Base-by-base conservation (phyloP, 2,888 invertebrate species). In the Melipona bicolor region DNA sequence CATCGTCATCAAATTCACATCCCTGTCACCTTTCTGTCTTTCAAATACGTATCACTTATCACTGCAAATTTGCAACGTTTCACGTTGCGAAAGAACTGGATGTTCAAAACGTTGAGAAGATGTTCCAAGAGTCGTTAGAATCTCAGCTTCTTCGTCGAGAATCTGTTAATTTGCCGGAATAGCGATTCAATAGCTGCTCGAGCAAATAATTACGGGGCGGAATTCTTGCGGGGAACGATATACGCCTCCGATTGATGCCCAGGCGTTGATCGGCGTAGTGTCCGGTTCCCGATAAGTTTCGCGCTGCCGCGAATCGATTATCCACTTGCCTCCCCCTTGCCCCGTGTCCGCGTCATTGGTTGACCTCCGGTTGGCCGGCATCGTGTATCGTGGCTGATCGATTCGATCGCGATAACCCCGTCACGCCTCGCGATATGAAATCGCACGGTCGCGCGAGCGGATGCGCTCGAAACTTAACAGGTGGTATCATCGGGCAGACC, bases 351-450 rank as follows among this genome's bases (percentile, higher is more conserved):
- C 72, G 68, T 68, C 75, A 73, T 83, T 68, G 75, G 70, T 77
- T 80, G 73, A 80, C 73, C 75, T 59, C 73, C 27, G 32, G n/a
- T 52, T 21, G 27, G 84, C 73, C n/a, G n/a, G 80, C 73, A 70
- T 85, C 84, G 59, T 77, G 80, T 85, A 77, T 85, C 84, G 76
- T 72, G 72, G 79, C 43, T 76, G 64, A 84, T 84, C 76, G 84
- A 84, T 84, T 75, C 72, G 43, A 79, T 74, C 70, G 79, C 75
- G 79, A 83, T 83, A 75, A 71, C 64, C 72, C 73, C 68, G 73
- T 79, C 79, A 75, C 74, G 67, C 79, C 70, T 69, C 49, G 70
- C 74, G 79, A 79, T 77, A 77, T 77, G 77, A 77, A 77, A 77
- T 78, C 72, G 61, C 74, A 56, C 74, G 24, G 74, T 72, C 75